Conservation (phyloP, 2,888 invertebrate species). For the Andrena chrysosceles region DNA sequence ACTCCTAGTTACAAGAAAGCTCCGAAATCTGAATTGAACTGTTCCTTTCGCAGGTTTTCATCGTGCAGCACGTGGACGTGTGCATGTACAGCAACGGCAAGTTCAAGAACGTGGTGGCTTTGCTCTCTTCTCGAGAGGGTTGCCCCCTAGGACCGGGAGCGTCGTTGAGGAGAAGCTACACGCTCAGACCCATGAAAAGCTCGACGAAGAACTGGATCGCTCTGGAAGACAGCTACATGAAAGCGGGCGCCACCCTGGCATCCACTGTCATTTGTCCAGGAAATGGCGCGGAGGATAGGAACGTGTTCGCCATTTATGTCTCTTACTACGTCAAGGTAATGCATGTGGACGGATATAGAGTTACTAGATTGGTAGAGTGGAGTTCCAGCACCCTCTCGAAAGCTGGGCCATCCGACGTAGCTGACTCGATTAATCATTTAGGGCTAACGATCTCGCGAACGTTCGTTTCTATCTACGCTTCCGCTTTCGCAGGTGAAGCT, state of each 20-base stretch:
- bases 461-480: neutral
- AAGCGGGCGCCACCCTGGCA: slow-evolving; percentile 86
- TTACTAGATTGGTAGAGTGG: neutral
- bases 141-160: slow-evolving; percentile 89
- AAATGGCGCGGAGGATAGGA: slow-evolving; percentile 90
- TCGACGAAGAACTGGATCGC: slow-evolving; percentile 96
- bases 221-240: slow-evolving; percentile 91
- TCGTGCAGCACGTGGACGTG: slow-evolving; percentile 96
- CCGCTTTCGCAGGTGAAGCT: slow-evolving; percentile 88
- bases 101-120: slow-evolving; percentile 96
- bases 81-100: slow-evolving; percentile 98
- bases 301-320: slow-evolving; percentile 96
- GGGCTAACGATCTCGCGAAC: neutral
- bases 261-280: slow-evolving; percentile 86
- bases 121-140: slow-evolving; percentile 87
- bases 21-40: neutral
- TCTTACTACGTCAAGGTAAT: slow-evolving; percentile 94
- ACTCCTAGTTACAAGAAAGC: no score
- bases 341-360: neutral
- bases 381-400: no score
- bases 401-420: no score
- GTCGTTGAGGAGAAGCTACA: slow-evolving; percentile 88
- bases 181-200: slow-evolving; percentile 90
- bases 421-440: no score
- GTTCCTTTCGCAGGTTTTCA: slow-evolving; percentile 88